A percentile compares a stretch with the other conserved stretches of the same genome.
Evolutionary conservation across 2,797 vertebrate species (phyloP).

Genomic region (Lacerta agilis): DNA sequence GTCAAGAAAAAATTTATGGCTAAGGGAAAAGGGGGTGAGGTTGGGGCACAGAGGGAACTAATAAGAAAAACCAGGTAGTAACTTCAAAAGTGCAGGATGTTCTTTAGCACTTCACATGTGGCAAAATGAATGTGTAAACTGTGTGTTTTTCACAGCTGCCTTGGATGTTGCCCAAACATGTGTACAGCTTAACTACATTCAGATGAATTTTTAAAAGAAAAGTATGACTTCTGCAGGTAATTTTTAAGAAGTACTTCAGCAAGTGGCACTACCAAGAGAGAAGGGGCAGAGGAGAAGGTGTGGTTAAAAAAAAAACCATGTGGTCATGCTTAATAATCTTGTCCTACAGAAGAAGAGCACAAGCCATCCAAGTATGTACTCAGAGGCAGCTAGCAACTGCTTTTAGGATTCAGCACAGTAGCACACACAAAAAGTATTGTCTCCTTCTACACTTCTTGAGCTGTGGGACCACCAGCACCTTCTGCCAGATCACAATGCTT

Average conservation of each 20-base stretch:
- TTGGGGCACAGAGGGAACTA: not conserved
- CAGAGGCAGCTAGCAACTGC: not conserved
- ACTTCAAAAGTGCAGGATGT: not conserved
- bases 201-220: not conserved
- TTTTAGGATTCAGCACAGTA: not conserved
- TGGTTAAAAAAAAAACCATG: not conserved
- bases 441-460: not conserved
- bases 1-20: not conserved
- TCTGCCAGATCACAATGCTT: not conserved
- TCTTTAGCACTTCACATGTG: conserved; percentile 22
- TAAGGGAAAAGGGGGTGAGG: not conserved
- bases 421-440: not conserved
- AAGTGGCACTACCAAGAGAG: not conserved
- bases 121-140: conserved; percentile 25
- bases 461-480: not conserved
- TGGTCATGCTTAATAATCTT: not conserved
- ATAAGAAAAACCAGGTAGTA: conserved; percentile 8
- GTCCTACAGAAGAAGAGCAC: not conserved
- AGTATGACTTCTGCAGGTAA: not conserved
- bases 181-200: not conserved
- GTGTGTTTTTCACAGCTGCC: conserved; percentile 16
- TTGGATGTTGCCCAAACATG: not conserved
- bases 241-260: not conserved
- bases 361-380: not conserved
- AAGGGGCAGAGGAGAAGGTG: not conserved